phyloP scores from a whole-genome alignment of 2,888 invertebrate genomes.

The Nephrotoma flavescens region DNA sequence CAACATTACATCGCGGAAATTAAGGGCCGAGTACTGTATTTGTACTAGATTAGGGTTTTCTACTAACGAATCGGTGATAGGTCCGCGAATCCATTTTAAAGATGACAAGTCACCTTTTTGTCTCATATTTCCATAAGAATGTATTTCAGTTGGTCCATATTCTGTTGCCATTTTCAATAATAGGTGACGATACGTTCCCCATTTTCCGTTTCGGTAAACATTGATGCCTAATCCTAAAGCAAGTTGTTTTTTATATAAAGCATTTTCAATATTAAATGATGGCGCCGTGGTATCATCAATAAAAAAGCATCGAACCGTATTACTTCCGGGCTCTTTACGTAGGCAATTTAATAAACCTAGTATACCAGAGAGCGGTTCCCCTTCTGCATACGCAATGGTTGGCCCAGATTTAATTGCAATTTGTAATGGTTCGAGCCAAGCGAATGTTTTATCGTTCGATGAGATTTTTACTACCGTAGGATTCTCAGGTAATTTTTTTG shows the following conservation, averaged over 20 bases:
- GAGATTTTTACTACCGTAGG: slow-evolving; percentile 20
- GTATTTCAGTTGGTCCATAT: slow-evolving; percentile 34
- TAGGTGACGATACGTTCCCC: slow-evolving; percentile 78
- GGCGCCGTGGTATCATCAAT: slow-evolving; percentile 49
- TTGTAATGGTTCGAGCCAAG: slow-evolving; percentile 25
- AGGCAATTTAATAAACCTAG: slow-evolving; percentile 83
- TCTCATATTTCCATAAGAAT: slow-evolving; percentile 62
- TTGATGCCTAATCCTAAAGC: slow-evolving; percentile 66
- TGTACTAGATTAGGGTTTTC: slow-evolving; percentile 33
- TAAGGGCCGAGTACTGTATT: slow-evolving; percentile 65
- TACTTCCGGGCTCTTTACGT: slow-evolving; percentile 62
- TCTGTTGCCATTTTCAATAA: slow-evolving; percentile 38
- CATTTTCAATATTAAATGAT: slow-evolving; percentile 43
- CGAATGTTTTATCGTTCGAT: slow-evolving; percentile 19
- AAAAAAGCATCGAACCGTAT: slow-evolving; percentile 43
- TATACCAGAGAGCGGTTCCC: slow-evolving; percentile 59
- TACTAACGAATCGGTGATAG: slow-evolving; percentile 36
- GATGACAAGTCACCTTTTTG: slow-evolving; percentile 78
- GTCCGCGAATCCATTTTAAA: slow-evolving; percentile 66
- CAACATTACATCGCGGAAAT: slow-evolving; percentile 91
- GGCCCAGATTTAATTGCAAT: slow-evolving; percentile 19
- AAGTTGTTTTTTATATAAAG: slow-evolving; percentile 50
- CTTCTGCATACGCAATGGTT: slow-evolving; percentile 42
- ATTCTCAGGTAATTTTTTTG: slow-evolving; percentile 15
- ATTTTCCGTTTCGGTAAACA: slow-evolving; percentile 43